These are phyloP conservation scores for Cichladusa arquata DNA, from an alignment of 2,113 vertebrate genomes.

Conservation along the genomic window DNA sequence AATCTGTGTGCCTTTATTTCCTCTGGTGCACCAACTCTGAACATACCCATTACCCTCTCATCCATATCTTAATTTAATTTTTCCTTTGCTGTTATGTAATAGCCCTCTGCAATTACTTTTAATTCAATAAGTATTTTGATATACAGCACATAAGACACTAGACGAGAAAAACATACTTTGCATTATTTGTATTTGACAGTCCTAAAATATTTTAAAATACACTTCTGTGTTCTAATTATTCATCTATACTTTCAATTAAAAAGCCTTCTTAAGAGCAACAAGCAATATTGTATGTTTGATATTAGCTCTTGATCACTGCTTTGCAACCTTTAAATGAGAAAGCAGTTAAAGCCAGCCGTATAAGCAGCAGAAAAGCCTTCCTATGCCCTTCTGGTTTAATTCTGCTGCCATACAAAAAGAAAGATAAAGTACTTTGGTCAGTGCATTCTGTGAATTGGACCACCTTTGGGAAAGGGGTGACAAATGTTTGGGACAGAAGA, in stretches of 20 bases:
- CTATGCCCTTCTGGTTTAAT: background rate
- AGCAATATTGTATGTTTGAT: background rate
- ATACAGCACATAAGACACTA: background rate
- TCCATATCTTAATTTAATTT: background rate
- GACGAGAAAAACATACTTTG: background rate
- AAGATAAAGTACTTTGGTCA: background rate
- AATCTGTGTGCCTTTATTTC: background rate
- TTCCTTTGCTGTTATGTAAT: background rate
- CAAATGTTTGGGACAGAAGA: background rate
- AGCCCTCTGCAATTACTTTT: background rate
- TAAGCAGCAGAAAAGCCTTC: constrained; percentile 3
- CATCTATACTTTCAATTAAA: background rate
- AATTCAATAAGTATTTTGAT: background rate
- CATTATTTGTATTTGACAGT: background rate
- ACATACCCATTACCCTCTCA: background rate
- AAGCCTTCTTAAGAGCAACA: background rate
- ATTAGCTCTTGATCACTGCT: constrained; percentile 14
- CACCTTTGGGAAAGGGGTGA: background rate
- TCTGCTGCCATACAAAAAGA: background rate
- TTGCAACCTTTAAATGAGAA: constrained; percentile 19
- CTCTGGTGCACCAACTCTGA: rapidly evolving
- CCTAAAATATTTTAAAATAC: background rate
- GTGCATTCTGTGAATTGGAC: background rate
- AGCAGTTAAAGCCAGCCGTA: constrained; percentile 22
- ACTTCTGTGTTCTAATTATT: background rate